Evolutionary conservation across 1,140 invertebrate genomes (phyloP), one percentile per base, ranked within the genome.

Genomic region (Ladona fulva): DNA sequence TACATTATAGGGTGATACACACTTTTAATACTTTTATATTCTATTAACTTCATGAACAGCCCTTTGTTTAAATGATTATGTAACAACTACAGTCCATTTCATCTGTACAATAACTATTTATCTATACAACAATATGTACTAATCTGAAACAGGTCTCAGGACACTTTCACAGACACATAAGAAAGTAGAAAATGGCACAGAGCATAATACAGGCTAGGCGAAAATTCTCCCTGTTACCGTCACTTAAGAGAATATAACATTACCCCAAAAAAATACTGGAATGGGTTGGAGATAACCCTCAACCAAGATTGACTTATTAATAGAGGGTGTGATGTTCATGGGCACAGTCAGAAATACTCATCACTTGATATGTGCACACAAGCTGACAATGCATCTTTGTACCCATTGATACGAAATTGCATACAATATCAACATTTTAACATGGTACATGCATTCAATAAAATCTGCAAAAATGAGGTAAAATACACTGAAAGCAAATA

Each of bases 171-270:
- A 74, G 74, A 78, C 75, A 78, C 75, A 78, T 78, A 78, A 76
- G 78, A 78, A 78, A 78, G 78, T 78, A 78, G 78, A 78, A 78
- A 78, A 78, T 76, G 75, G 78, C 78, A 76, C 75, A 76, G 78
- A 78, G 74, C 78, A 76, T 44, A 78, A 74, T 74, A 42, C 52
- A 66, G 52, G 52, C 52, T 66, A 66, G 52, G 52, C 52, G n/a
- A 66, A 66, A 66, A 66, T 66, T 66, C 52, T 66, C 52, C 52
- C 52, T 66, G 52, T 66, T 66, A 66, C 52, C 52, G 52, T 66
- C 52, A 66, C 52, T 66, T 66, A 66, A 66, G 52, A 66, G 52
- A 66, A 66, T 66, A 66, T 66, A 66, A 66, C 52, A 66, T 66
- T 66, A 66, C 52, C 52, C 52, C 52, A 66, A 66, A 66, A 66